Conservation (phyloP, 2,888 invertebrate genomes). For the Teleiodes luculella region DNA sequence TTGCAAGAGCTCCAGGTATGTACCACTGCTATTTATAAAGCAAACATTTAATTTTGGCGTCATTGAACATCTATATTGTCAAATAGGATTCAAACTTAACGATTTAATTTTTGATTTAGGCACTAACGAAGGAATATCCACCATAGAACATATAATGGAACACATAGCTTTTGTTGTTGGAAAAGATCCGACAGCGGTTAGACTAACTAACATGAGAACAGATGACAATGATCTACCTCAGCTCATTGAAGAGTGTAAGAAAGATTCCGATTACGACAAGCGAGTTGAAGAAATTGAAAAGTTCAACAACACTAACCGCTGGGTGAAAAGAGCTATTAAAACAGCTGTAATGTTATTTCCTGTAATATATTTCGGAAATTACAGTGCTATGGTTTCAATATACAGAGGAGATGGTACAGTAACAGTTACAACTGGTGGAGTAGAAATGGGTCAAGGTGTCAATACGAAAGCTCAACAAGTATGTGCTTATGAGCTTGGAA, state of each 20-base stretch:
- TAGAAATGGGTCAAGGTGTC: slow-evolving; percentile 88
- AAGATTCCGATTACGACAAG: slow-evolving; percentile 73
- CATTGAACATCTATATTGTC: background rate
- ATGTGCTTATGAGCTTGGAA: slow-evolving; percentile 84
- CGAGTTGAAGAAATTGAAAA: slow-evolving; percentile 67
- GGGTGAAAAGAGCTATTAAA: slow-evolving; percentile 85
- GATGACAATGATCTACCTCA: slow-evolving; percentile 63
- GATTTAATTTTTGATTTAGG: slow-evolving; percentile 39
- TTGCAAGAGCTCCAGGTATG: slow-evolving; percentile 83
- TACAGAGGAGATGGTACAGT: slow-evolving; percentile 85
- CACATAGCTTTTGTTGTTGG: slow-evolving; percentile 79
- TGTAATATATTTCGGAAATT: slow-evolving; percentile 74
- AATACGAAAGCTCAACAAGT: slow-evolving; percentile 89
- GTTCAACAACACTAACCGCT: slow-evolving; percentile 83
- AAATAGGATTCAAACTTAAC: background rate
- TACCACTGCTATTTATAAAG: background rate
- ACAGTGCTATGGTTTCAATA: slow-evolving; percentile 80
- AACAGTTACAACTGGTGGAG: slow-evolving; percentile 82
- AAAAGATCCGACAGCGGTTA: slow-evolving; percentile 80
- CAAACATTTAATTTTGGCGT: background rate
- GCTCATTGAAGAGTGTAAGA: slow-evolving; percentile 76
- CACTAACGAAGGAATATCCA: slow-evolving; percentile 78
- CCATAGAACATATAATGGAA: slow-evolving; percentile 83
- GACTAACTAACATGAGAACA: slow-evolving; percentile 74
- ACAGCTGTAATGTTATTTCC: slow-evolving; percentile 83